Evolutionary conservation across 2,113 vertebrate species (phyloP), one percentile per base, ranked within the genome.

Genomic region (Bubalus kerabau): DNA sequence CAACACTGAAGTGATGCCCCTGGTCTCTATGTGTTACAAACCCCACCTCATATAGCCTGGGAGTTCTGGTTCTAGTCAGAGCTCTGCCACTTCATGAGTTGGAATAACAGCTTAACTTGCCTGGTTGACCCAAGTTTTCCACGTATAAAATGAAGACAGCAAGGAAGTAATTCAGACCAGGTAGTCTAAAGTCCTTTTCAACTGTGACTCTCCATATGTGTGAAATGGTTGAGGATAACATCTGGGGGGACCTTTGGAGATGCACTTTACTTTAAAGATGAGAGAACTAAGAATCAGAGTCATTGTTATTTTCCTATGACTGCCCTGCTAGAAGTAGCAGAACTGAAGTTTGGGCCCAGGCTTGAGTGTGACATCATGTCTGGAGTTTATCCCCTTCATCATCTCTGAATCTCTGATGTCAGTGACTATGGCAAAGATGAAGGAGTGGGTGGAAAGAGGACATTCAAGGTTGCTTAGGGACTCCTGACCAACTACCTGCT

Each of bases 1-100:
- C 17, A 21, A n/a, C 54, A 6, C 4, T 23, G 30, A 6, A 87
- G 36, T 12, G 26, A 62, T 46, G 28, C 21, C 19, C 15, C 54
- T 0, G 0, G 26, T 13, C 21, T n/a, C 36, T 11, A 1, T 15
- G 1, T 43, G 54, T 46, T 43, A 26, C 36, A 50, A 60, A n/a
- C 17, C 86, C 56, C 16, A 1, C 21, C 60, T 82, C 52, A 2
- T 52, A 54, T 5, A 3, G 32, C 46, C 23, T 8, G 12, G 64
- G 64, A 43, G 36, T 56, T 74, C 80, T 92, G 59, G 23, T 40
- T 82, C 59, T 67, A 11, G 30, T 40, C 32, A 57, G 50, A 36
- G 16, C 16, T 60, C 30, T 83, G 32, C 5, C 10, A 30, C 40
- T 62, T n/a, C 6, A 3, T 46, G 78, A 23, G 48, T 30, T 30